These are phyloP conservation scores for Brenthis hecate DNA, from an alignment of 2,888 invertebrate species.

Conservation along the genomic window DNA sequence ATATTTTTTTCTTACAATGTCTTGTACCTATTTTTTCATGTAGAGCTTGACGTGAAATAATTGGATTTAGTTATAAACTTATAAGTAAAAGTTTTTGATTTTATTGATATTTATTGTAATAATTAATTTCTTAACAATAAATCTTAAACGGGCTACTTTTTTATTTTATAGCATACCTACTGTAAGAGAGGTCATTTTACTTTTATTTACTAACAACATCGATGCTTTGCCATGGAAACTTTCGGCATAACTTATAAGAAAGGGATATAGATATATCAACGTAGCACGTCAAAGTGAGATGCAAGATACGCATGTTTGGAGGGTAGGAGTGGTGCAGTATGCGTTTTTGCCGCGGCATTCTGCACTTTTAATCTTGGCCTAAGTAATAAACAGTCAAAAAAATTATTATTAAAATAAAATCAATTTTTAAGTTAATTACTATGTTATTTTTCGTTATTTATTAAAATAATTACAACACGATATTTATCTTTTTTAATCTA, in stretches of 20 bases:
- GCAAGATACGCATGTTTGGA: constrained; percentile 50
- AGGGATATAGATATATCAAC: constrained; percentile 46
- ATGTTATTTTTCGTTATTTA: no score
- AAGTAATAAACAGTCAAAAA: constrained; percentile 43
- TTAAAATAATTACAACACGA: no score
- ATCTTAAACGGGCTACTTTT: not conserved
- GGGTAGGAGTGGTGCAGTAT: constrained; percentile 73
- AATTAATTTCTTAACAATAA: not conserved
- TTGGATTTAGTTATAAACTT: not conserved
- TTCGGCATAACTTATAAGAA: constrained; percentile 49
- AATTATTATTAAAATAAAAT: not conserved
- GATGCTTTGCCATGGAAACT: constrained; percentile 38
- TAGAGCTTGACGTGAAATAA: not conserved
- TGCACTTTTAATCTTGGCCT: constrained; percentile 56
- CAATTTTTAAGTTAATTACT: not conserved
- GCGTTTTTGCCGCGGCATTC: constrained; percentile 74
- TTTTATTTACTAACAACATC: constrained; percentile 54
- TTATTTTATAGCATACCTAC: constrained; percentile 6
- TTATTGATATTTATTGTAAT: no score
- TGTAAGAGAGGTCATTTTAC: constrained; percentile 32
- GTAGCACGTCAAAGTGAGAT: constrained; percentile 50
- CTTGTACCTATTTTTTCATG: not conserved
- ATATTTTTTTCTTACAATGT: not conserved
- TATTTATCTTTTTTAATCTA: no score
- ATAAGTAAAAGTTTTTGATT: no score